phyloP scores from a whole-genome alignment of 2,888 invertebrate species.

The Drosophila anomalata region DNA sequence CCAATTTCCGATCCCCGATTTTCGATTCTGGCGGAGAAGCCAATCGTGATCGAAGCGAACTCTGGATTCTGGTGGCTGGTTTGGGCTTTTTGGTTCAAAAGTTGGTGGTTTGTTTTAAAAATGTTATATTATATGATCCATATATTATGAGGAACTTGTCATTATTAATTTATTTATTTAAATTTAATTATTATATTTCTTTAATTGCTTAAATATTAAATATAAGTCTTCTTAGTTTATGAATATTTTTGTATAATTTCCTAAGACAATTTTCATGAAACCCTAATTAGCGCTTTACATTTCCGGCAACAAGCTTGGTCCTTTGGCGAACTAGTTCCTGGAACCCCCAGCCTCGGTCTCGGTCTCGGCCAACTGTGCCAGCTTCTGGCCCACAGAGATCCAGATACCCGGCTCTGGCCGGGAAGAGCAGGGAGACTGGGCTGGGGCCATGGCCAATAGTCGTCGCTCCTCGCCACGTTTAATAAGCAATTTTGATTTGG shows the following conservation, averaged over 20 bases:
- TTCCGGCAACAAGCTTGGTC: background rate
- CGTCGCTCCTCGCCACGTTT: slow-evolving; percentile 67
- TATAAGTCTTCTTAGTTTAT: too few relatives aligned
- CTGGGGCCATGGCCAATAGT: slow-evolving; percentile 17
- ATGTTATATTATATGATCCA: too few relatives aligned
- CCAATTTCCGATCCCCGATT: slow-evolving; percentile 2
- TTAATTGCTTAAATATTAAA: too few relatives aligned
- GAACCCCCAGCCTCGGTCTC: background rate
- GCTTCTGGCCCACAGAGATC: background rate
- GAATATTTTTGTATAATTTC: slow-evolving; percentile 51
- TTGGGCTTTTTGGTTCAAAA: slow-evolving; percentile 5
- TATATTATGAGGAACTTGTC: too few relatives aligned
- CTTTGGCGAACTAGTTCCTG: slow-evolving; percentile 17
- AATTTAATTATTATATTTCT: too few relatives aligned
- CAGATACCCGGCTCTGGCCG: slow-evolving; percentile 1
- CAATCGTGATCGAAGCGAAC: slow-evolving; percentile 70
- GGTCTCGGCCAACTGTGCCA: background rate
- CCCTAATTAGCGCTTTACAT: background rate
- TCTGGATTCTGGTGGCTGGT: background rate
- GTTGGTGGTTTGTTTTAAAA: too few relatives aligned
- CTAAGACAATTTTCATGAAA: background rate
- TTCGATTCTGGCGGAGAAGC: slow-evolving; percentile 47
- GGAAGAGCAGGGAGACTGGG: background rate
- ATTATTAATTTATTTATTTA: too few relatives aligned
- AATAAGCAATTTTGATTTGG: slow-evolving; percentile 82